These are phyloP conservation scores for Camponotus pennsylvanicus DNA, from an alignment of 1,140 invertebrate species.

Conservation along the genomic window DNA sequence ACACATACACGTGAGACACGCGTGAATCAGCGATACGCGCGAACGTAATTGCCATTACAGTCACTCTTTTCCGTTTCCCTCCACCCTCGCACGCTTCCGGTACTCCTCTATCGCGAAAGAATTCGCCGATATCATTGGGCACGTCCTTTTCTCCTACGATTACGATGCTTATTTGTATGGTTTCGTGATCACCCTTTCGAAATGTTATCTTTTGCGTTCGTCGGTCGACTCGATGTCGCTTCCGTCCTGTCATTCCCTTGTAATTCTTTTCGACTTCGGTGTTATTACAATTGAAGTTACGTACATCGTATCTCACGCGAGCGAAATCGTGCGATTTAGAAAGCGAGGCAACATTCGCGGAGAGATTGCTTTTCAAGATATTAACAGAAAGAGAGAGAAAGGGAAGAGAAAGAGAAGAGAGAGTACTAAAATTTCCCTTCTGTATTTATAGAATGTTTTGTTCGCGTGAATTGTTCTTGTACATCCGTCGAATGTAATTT, in stretches of 20 bases:
- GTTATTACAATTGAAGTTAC: background rate
- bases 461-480: background rate
- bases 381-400: background rate
- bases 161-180: background rate
- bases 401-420: no score
- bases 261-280: background rate
- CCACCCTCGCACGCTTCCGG: background rate
- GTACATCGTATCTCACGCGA: background rate
- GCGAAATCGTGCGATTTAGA: background rate
- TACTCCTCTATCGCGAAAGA: conserved; percentile 25
- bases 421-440: background rate
- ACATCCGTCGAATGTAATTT: conserved; percentile 1
- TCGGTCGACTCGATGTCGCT: conserved; percentile 17
- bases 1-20: conserved; percentile 63
- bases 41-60: conserved; percentile 63
- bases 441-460: background rate
- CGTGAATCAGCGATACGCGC: conserved; percentile 73
- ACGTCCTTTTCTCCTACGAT: conserved; percentile 14
- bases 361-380: conserved; percentile 16
- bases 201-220: conserved; percentile 42
- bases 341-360: background rate
- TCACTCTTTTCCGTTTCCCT: conserved; percentile 14
- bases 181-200: conserved; percentile 18
- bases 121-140: conserved; percentile 52
- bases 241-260: conserved; percentile 1